A percentile compares a stretch with the other conserved stretches of the same genome.
Evolutionary conservation across 2,888 invertebrate genomes (phyloP).

Genomic region (Athripsodes cinereus): DNA sequence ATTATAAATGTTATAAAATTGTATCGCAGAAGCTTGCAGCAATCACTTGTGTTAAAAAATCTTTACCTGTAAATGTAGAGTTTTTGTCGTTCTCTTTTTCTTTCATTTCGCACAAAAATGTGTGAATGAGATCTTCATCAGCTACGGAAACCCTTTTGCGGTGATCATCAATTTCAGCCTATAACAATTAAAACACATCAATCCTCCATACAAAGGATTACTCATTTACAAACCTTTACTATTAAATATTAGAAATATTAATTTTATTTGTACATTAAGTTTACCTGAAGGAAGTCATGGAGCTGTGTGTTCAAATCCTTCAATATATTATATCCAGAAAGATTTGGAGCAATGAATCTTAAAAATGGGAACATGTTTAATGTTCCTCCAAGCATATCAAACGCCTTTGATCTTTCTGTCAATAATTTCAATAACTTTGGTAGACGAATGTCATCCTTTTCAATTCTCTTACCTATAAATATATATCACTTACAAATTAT

Average conservation of each 20-base stretch:
- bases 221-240: no score
- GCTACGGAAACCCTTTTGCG: constrained; percentile 41
- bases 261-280: no score
- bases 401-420: constrained; percentile 45
- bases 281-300: constrained; percentile 46
- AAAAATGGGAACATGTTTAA: constrained; percentile 58
- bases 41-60: no score
- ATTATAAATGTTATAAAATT: no score
- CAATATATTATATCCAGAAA: constrained; percentile 56
- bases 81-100: constrained; percentile 28
- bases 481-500: neutral
- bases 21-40: no score
- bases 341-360: constrained; percentile 53
- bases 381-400: constrained; percentile 55
- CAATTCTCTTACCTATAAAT: constrained; percentile 33
- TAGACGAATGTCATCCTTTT: constrained; percentile 40
- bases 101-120: constrained; percentile 56
- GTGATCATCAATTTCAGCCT: constrained; percentile 52
- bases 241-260: no score
- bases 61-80: constrained; percentile 36
- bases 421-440: constrained; percentile 43
- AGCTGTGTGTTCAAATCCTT: constrained; percentile 50
- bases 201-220: no score
- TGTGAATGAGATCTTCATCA: constrained; percentile 54
- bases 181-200: neutral